phyloP scores from a whole-genome alignment of 2,888 invertebrate species.

The Cerastoderma edule region DNA sequence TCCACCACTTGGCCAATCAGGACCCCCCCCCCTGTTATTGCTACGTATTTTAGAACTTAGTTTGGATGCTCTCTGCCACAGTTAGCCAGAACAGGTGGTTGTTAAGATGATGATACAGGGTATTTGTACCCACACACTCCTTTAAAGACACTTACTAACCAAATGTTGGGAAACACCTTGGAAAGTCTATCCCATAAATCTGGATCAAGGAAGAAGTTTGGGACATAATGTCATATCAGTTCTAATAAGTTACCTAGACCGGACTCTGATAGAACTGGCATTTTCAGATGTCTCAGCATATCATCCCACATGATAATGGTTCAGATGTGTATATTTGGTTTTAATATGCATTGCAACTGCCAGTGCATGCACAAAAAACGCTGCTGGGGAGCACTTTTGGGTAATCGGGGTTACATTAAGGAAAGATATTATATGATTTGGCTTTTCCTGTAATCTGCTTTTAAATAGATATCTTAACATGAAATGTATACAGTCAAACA shows the following conservation, averaged over 20 bases:
- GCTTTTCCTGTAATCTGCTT: too few species aligned
- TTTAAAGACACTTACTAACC: conserved; percentile 94
- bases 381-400: conserved; percentile 75
- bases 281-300: conserved; percentile 87
- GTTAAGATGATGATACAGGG: conserved; percentile 88
- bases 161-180: conserved; percentile 88
- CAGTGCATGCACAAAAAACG: conserved; percentile 80
- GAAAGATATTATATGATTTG: too few species aligned
- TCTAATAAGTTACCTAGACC: conserved; percentile 89
- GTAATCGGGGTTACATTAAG: too few species aligned
- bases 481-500: too few species aligned
- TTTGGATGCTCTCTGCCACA: conserved; percentile 75
- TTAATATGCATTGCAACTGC: conserved; percentile 86
- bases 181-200: conserved; percentile 87
- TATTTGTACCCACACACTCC: conserved; percentile 92
- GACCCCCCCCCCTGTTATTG: too few species aligned
- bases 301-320: conserved; percentile 92
- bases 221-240: conserved; percentile 90
- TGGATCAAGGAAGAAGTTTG: conserved; percentile 72
- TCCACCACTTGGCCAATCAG: too few species aligned
- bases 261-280: conserved; percentile 83
- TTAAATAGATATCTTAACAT: too few species aligned
- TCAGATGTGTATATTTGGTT: conserved; percentile 86
- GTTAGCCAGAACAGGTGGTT: conserved; percentile 90
- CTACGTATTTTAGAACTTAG: conserved; percentile 79